Evolutionary conservation across 1,140 invertebrate species (phyloP).

Genomic region (Catajapyx aquilonaris): DNA sequence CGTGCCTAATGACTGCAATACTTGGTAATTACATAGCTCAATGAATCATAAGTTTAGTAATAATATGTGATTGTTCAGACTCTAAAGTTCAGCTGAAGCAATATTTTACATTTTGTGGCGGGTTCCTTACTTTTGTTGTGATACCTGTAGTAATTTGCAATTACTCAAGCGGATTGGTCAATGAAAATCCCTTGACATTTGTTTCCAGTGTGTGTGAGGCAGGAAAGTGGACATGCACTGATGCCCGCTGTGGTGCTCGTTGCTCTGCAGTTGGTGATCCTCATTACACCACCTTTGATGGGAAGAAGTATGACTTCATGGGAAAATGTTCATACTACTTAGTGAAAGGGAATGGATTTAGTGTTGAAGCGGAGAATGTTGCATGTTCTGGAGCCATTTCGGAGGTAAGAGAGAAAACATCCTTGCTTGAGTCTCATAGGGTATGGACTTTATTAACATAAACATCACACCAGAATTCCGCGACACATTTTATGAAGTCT

Average conservation of each 20-base stretch:
- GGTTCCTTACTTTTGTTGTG: no score
- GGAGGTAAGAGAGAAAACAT: constrained; percentile 26
- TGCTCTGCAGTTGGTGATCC: constrained; percentile 69
- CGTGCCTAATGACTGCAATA: constrained; percentile 62
- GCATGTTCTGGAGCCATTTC: constrained; percentile 54
- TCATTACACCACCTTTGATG: constrained; percentile 78
- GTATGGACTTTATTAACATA: no score
- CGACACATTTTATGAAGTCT: no score
- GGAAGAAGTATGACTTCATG: constrained; percentile 65
- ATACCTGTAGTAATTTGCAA: no score
- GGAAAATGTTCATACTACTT: constrained; percentile 69
- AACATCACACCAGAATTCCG: no score
- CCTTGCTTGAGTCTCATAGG: background rate
- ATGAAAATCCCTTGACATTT: no score
- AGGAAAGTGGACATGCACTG: constrained; percentile 60
- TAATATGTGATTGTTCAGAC: no score
- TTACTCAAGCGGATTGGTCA: no score
- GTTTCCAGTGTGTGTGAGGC: constrained; percentile 34
- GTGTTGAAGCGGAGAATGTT: constrained; percentile 59
- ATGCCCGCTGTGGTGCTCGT: constrained; percentile 42
- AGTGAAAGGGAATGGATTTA: constrained; percentile 39
- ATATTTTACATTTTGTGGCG: no score
- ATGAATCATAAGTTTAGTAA: no score
- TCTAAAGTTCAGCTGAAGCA: no score
- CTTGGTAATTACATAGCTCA: constrained; percentile 47